A percentile compares a stretch with the other conserved stretches of the same genome.
phyloP scores from a whole-genome alignment of 2,797 vertebrate species.

The Trichosurus vulpecula region DNA sequence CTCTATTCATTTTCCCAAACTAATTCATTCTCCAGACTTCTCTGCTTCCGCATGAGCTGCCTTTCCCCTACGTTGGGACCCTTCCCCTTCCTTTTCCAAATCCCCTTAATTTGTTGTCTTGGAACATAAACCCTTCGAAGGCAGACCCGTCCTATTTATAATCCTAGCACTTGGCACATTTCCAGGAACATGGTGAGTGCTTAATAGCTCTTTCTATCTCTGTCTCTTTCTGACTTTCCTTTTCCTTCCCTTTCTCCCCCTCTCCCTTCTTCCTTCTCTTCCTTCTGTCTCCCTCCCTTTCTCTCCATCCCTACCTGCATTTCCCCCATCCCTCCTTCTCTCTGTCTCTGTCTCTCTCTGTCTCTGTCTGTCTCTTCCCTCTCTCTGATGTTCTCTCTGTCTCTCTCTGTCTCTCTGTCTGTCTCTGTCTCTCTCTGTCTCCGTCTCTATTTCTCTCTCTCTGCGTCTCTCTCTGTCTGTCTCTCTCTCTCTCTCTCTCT shows the following conservation, averaged over 20 bases:
- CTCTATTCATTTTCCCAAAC: too few species aligned
- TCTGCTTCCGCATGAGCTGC: background rate
- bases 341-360: too few species aligned
- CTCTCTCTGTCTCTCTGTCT: rapidly evolving
- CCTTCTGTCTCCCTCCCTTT: background rate
- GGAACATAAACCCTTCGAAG: background rate
- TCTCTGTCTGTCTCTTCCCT: too few species aligned
- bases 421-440: too few species aligned
- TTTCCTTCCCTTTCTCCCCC: background rate
- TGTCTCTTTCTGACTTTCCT: background rate
- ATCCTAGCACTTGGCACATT: background rate
- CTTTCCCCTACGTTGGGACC: background rate
- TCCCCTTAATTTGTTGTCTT: background rate
- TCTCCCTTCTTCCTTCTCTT: background rate
- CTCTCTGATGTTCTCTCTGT: too few species aligned
- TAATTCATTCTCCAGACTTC: background rate
- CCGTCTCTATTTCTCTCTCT: too few species aligned
- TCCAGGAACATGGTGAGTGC: background rate
- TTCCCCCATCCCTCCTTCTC: background rate
- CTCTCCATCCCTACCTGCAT: background rate
- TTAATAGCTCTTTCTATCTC: background rate
- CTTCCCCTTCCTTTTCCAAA: background rate
- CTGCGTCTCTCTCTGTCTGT: too few species aligned
- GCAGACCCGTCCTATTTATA: background rate
- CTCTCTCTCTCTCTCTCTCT: too few species aligned